Evolutionary conservation across 2,888 invertebrate species (phyloP), one percentile per base, ranked within the genome.

Genomic region (Lissonota sp.): DNA sequence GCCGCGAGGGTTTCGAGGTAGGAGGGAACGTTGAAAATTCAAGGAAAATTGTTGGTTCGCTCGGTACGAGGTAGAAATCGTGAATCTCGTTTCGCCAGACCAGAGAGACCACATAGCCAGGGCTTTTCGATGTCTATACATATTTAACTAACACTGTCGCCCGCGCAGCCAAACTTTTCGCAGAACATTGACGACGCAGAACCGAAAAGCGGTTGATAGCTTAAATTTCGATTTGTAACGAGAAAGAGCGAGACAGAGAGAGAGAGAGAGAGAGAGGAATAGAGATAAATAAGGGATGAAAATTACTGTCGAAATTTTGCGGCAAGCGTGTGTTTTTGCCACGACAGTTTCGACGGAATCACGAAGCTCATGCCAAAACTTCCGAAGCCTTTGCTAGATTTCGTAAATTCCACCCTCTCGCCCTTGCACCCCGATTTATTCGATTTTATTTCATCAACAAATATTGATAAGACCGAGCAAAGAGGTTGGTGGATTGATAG

Each of bases 1-100:
- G 53, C 42, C 16, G 5, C 40, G 46, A 42, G 60, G 5, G 16
- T n/a, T 16, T n/a, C n/a, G n/a, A n/a, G n/a, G n/a, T n/a, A n/a
- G n/a, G 49, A 44, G 37, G n/a, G 42, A 14, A 8, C 39, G 58
- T 40, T 40, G 49, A 66, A 42, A 49, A 58, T 51, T n/a, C 46
- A 46, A 6, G 55, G 44, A 63, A 73, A 70, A 70, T 77, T 70
- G 58, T 71, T 64, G 46, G 14, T 12, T 44, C 62, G 14, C 51
- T 39, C 16, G 55, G 55, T 12, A 53, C 4, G 42, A 75, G n/a
- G 67, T 55, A 14, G 57, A 58, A 57, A 62, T 58, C 58, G 58
- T 46, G 57, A 55, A 6, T 57, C 14, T 14, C 63, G 44, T 39
- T 14, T 55, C 12, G 57, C 57, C 57, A 55, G 55, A 70, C 70